Base-by-base conservation (phyloP, 2,113 vertebrate genomes). In the Hippocampus barbouri region DNA sequence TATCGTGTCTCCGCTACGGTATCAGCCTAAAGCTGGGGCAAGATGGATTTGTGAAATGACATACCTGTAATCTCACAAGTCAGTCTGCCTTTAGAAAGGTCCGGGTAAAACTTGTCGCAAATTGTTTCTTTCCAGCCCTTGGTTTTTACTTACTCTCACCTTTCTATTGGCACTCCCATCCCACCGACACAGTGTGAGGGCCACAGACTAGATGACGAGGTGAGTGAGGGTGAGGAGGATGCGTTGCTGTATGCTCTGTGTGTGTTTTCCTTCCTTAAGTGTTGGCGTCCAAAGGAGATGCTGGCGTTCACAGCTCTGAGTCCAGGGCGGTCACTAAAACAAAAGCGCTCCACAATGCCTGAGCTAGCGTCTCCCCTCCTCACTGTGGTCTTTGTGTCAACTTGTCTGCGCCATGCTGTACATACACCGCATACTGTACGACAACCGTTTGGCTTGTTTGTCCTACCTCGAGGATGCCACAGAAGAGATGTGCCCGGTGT, bases 171-270 rank as follows among this genome's bases (percentile, higher is more conserved):
- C 83, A 74, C 85, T 85, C 85, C 88, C 47, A 51, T 14, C 47
- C 47, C 87, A 74, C 88, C 89, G 87, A 82, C 86, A 86, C 90
- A 88, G 87, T 91, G 83, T 84, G 91, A 90, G 83, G 87, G 87
- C 84, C 78, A 68, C 89, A 91, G 90, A 75, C 90, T 89, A 85
- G 90, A 84, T 84, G 90, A 91, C 81, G 91, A 92, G 92, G 92
- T 92, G 91, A 92, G 92, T 92, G 83, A 80, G 85, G 83, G 75
- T 41, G 75, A 89, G 82, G 83, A 85, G 84, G 82, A 80, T 83
- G 45, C 25, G 21, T 51, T 76, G 71, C 60, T 68, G 75, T 84
- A 61, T 83, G 73, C 75, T 74, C 66, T 85, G 72, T 92, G 82
- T 90, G 79, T 89, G 76, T 89, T 83, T 84, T 47, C 70, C 62